phyloP scores from a whole-genome alignment of 2,888 invertebrate genomes.

The Hirtodrosophila trivittata region DNA sequence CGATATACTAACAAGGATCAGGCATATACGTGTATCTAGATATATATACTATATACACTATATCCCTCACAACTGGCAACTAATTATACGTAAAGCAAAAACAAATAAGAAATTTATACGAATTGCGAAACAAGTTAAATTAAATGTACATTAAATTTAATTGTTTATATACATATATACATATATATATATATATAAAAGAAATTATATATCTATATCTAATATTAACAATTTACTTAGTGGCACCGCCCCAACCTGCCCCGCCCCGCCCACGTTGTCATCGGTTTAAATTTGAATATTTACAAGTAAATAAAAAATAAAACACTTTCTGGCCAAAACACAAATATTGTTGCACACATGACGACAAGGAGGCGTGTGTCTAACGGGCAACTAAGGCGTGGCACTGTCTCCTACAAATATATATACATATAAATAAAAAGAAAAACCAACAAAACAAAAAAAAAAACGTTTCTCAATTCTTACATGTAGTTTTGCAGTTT shows the following conservation, averaged over 20 bases:
- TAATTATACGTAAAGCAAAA: constrained; percentile 70
- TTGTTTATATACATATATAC: constrained; percentile 62
- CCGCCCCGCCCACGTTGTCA: constrained; percentile 56
- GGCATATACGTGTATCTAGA: constrained; percentile 22
- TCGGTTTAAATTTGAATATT: constrained; percentile 74
- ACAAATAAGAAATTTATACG: constrained; percentile 52
- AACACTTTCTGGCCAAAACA: constrained; percentile 65
- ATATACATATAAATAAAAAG: background rate
- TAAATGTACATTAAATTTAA: constrained; percentile 77
- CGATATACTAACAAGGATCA: constrained; percentile 7
- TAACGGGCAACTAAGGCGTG: constrained; percentile 33
- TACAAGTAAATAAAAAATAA: constrained; percentile 12
- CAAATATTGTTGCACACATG: constrained; percentile 69
- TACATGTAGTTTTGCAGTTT: constrained; percentile 53
- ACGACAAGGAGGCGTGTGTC: constrained; percentile 56
- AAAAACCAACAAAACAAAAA: constrained; percentile 19
- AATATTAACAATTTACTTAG: constrained; percentile 40
- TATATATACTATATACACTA: constrained; percentile 12
- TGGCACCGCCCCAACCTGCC: constrained; percentile 19
- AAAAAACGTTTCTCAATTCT: constrained; percentile 52
- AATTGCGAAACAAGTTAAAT: constrained; percentile 53
- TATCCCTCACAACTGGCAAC: constrained; percentile 51
- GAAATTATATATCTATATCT: constrained; percentile 41
- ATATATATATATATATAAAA: constrained; percentile 33
- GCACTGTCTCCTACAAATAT: constrained; percentile 16